phyloP scores from a whole-genome alignment of 2,888 invertebrate genomes.

The Phengaris alcon region DNA sequence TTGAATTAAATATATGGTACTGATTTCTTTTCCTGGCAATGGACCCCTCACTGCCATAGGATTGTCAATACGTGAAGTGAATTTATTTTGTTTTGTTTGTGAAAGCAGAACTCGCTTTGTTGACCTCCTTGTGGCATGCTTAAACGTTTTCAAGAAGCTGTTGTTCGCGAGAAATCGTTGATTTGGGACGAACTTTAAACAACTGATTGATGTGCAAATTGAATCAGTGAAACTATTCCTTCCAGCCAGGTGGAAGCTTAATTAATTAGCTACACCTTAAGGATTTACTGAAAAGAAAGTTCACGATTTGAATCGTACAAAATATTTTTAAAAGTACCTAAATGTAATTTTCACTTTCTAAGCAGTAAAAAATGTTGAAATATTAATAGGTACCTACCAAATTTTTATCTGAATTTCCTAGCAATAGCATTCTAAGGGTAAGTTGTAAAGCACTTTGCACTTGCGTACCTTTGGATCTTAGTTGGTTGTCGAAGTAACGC shows the following conservation, averaged over 20 bases:
- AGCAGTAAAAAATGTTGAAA: too few species aligned
- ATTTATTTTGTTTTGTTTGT: slow-evolving; percentile 79
- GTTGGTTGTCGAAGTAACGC: slow-evolving; percentile 43
- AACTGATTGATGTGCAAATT: slow-evolving; percentile 12
- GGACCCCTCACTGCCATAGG: slow-evolving; percentile 58
- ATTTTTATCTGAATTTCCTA: too few species aligned
- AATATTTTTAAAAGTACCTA: neutral
- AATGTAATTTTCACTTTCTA: too few species aligned
- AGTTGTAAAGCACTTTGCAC: slow-evolving; percentile 40
- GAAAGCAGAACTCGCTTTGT: slow-evolving; percentile 74
- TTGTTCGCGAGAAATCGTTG: slow-evolving; percentile 62
- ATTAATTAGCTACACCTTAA: neutral
- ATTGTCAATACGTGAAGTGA: slow-evolving; percentile 79
- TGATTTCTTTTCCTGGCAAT: slow-evolving; percentile 75
- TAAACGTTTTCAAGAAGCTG: slow-evolving; percentile 70
- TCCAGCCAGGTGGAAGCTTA: neutral
- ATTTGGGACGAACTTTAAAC: slow-evolving; percentile 62
- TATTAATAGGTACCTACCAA: too few species aligned
- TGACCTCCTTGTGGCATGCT: slow-evolving; percentile 72
- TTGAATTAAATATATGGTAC: slow-evolving; percentile 62
- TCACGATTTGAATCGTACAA: neutral
- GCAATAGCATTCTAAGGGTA: too few species aligned
- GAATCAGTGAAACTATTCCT: neutral
- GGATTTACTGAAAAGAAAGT: neutral
- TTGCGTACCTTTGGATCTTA: slow-evolving; percentile 62